Evolutionary conservation across 2,113 vertebrate species (phyloP).

Genomic region (Oostethus manadensis): DNA sequence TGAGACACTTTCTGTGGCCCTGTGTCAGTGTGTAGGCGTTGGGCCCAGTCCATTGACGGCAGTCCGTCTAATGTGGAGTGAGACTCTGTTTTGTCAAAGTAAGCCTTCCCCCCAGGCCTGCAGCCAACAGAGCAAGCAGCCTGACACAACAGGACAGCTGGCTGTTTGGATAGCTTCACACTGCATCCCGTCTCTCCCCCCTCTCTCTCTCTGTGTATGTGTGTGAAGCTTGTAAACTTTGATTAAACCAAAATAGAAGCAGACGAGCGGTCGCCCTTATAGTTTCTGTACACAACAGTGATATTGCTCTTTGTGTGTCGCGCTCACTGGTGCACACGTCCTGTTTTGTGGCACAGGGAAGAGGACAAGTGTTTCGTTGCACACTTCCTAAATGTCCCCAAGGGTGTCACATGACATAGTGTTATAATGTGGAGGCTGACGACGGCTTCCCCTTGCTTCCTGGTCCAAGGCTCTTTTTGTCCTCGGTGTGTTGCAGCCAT

Average conservation of each 20-base stretch:
- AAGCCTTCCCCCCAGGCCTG: slow-evolving; percentile 46
- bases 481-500: not conserved
- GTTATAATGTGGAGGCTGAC: slow-evolving; percentile 30
- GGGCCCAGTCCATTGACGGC: slow-evolving; percentile 49
- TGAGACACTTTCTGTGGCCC: slow-evolving; percentile 8
- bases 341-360: slow-evolving; percentile 4
- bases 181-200: slow-evolving; percentile 23
- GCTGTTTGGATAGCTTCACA: slow-evolving; percentile 61
- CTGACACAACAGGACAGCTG: slow-evolving; percentile 67
- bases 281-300: not conserved
- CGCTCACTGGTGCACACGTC: not conserved
- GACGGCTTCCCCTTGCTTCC: slow-evolving; percentile 16
- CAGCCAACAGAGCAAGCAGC: slow-evolving; percentile 52
- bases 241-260: slow-evolving; percentile 24
- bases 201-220: slow-evolving; percentile 1
- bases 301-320: not conserved
- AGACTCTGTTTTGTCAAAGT: slow-evolving; percentile 61
- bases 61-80: slow-evolving; percentile 56
- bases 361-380: slow-evolving; percentile 16
- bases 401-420: slow-evolving; percentile 26
- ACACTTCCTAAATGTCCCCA: slow-evolving; percentile 54
- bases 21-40: slow-evolving; percentile 12
- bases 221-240: slow-evolving; percentile 16
- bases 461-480: not conserved
- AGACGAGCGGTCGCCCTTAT: not conserved